A percentile compares a stretch with the other conserved stretches of the same genome.
Conservation (phyloP, 2,113 vertebrate species). For the Chaenocephalus aceratus region DNA sequence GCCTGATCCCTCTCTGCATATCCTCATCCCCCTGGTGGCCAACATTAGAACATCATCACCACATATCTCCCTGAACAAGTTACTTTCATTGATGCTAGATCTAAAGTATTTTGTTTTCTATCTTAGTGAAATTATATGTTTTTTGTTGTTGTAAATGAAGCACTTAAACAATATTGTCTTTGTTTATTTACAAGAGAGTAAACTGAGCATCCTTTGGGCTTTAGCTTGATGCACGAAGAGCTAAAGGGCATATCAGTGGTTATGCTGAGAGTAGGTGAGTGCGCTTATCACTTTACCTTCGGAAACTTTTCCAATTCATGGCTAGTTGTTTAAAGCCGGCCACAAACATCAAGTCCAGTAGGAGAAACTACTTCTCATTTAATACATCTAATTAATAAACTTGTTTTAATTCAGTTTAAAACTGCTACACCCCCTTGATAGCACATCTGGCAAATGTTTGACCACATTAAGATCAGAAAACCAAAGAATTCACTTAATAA, state of each 20-base stretch:
- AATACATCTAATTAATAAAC: no score
- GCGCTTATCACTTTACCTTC: not conserved
- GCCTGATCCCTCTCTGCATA: constrained; percentile 27
- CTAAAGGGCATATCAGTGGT: constrained; percentile 9
- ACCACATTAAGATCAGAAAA: not conserved
- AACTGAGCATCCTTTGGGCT: not conserved
- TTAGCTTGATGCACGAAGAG: not conserved
- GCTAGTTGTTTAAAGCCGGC: not conserved
- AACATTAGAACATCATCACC: constrained; percentile 35
- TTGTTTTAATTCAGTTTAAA: no score
- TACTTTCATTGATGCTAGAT: not conserved
- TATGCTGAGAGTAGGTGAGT: not conserved
- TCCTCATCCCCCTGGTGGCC: constrained; percentile 72
- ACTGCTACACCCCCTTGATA: not conserved
- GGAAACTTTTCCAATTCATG: not conserved
- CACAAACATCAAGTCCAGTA: not conserved
- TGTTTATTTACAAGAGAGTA: not conserved
- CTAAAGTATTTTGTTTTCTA: not conserved
- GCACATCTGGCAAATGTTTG: not conserved
- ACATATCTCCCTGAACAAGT: not conserved
- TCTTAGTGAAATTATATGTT: not conserved
- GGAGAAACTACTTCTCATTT: not conserved
- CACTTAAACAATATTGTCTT: not conserved
- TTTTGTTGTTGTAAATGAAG: not conserved
- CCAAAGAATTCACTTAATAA: not conserved